These are phyloP conservation scores for Papilio glaucus DNA, from an alignment of 1,140 invertebrate species.

Conservation along the genomic window DNA sequence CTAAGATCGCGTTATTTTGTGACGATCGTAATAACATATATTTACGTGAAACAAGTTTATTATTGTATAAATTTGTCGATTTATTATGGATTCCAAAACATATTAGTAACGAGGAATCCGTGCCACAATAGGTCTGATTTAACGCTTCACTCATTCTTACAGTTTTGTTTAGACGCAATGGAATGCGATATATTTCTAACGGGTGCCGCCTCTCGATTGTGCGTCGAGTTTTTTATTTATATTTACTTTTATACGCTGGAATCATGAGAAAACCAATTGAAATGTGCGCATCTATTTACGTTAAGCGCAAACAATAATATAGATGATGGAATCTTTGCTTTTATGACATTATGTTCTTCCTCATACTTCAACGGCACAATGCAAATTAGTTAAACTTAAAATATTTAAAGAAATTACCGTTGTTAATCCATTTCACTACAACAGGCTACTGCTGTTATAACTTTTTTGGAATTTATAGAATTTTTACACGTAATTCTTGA, in stretches of 20 bases:
- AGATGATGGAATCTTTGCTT: conserved; percentile 38
- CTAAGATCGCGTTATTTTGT: not conserved
- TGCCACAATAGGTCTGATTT: conserved; percentile 47
- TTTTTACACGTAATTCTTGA: no score
- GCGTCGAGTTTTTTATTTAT: conserved; percentile 53
- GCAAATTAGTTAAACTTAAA: not conserved
- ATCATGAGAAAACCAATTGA: conserved; percentile 57
- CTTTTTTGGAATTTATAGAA: no score
- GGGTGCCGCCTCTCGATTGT: conserved; percentile 45
- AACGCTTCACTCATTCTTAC: conserved; percentile 40
- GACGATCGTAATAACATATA: not conserved
- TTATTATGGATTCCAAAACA: conserved; percentile 39
- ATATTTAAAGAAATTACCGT: not conserved
- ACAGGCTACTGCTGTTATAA: no score
- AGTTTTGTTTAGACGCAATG: conserved; percentile 56
- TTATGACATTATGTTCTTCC: conserved; percentile 19
- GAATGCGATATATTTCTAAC: conserved; percentile 61
- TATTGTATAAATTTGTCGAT: conserved; percentile 27
- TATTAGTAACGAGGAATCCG: conserved; percentile 43
- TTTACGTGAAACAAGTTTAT: not conserved
- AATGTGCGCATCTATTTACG: conserved; percentile 33
- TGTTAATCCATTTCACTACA: no score
- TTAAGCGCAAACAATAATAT: conserved; percentile 43
- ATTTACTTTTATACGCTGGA: conserved; percentile 49
- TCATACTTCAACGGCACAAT: conserved; percentile 11